phyloP scores from a whole-genome alignment of 2,113 vertebrate genomes.

The Callaeas wilsoni region DNA sequence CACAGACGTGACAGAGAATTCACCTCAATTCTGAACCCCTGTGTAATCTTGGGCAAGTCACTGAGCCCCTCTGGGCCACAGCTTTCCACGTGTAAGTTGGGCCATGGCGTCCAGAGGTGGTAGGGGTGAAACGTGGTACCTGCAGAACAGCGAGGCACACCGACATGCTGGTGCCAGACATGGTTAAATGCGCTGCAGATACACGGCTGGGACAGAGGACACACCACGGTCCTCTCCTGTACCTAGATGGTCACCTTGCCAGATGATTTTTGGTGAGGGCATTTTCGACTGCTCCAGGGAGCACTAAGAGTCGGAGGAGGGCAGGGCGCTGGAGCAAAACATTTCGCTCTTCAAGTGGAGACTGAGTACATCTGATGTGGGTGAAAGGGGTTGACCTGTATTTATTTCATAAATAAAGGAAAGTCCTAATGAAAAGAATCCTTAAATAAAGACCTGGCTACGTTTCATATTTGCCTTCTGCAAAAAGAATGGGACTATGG shows the following conservation, averaged over 20 bases:
- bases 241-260: not conserved
- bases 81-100: not conserved
- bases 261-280: not conserved
- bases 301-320: not conserved
- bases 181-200: not conserved
- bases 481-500: not conserved
- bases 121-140: fast-evolving
- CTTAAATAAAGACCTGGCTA: not conserved
- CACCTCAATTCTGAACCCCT: fast-evolving
- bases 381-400: not conserved
- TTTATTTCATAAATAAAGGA: not conserved
- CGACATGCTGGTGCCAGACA: not conserved
- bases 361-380: not conserved
- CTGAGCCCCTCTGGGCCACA: not conserved
- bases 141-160: not conserved
- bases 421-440: not conserved
- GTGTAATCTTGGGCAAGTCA: not conserved
- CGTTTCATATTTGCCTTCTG: not conserved
- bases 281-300: not conserved
- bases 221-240: not conserved
- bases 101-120: fast-evolving
- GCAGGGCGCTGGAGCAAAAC: not conserved
- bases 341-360: not conserved
- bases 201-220: fast-evolving
- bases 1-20: not conserved